These are phyloP conservation scores for Arnoldichthys spilopterus DNA, from an alignment of 2,797 vertebrate species.

Conservation along the genomic window DNA sequence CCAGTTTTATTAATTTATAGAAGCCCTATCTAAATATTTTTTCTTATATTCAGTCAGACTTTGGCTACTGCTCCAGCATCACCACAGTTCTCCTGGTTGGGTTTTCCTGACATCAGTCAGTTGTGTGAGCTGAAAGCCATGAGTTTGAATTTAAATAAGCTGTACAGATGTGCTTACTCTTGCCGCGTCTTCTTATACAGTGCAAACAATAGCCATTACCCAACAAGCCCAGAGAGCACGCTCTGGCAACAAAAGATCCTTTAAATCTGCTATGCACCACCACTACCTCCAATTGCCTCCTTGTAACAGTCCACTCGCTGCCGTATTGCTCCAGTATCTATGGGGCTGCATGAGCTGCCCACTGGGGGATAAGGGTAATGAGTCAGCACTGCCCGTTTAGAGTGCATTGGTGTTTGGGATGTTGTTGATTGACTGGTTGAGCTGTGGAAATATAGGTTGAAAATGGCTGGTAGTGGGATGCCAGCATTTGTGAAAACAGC, in stretches of 20 bases:
- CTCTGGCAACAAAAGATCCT: constrained; percentile 63
- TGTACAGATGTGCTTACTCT: constrained; percentile 56
- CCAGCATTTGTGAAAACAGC: not conserved
- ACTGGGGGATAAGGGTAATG: constrained; percentile 41
- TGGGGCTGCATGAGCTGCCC: constrained; percentile 22
- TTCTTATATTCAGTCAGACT: not conserved
- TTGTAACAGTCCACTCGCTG: constrained; percentile 5
- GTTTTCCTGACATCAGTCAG: constrained; percentile 34
- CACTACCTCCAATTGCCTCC: constrained; percentile 49
- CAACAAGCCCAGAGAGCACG: constrained; percentile 56
- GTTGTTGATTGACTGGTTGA: not conserved
- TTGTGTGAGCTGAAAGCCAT: constrained; percentile 45
- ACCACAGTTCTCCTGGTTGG: constrained; percentile 5
- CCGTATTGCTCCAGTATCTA: not conserved
- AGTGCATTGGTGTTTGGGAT: not conserved
- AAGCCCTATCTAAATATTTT: too few species aligned
- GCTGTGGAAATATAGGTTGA: not conserved
- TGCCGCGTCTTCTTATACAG: constrained; percentile 55
- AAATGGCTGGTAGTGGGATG: constrained; percentile 12
- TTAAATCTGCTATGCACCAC: constrained; percentile 66
- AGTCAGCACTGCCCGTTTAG: constrained; percentile 17
- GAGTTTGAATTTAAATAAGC: constrained; percentile 57
- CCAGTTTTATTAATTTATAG: too few species aligned
- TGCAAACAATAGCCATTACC: constrained; percentile 64
- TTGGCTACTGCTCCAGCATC: constrained; percentile 17